Conservation (phyloP, 1,140 invertebrate genomes). For the Luehdorfia chinensis region DNA sequence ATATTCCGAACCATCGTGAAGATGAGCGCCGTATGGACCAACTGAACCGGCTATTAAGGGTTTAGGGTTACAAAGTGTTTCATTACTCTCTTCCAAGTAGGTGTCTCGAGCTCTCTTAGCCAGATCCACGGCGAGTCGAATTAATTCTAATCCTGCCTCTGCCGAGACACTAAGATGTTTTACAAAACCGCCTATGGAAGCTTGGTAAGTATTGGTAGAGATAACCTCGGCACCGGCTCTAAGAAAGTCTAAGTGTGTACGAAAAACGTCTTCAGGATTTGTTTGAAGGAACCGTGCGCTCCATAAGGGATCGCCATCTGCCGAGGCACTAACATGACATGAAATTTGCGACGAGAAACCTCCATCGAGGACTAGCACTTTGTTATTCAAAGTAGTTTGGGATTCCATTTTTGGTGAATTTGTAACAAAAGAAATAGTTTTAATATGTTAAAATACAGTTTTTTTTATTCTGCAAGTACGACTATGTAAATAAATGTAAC, state of each 20-base stretch:
- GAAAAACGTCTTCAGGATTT: conserved; percentile 83
- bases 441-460: no score
- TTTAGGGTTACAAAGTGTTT: conserved; percentile 23
- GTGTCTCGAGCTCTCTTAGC: conserved; percentile 80
- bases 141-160: conserved; percentile 81
- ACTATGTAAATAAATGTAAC: no score
- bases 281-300: conserved; percentile 84
- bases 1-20: conserved; percentile 94
- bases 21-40: conserved; percentile 92
- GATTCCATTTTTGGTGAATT: conserved; percentile 5
- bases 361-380: conserved; percentile 82
- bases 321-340: conserved; percentile 79
- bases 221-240: conserved; percentile 89
- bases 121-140: conserved; percentile 83
- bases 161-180: conserved; percentile 81
- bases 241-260: conserved; percentile 87
- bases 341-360: conserved; percentile 87
- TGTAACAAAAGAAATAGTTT: no score
- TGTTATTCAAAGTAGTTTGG: conserved; percentile 19
- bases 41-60: conserved; percentile 88
- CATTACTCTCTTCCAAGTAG: conserved; percentile 74
- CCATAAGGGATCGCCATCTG: conserved; percentile 88
- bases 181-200: conserved; percentile 86
- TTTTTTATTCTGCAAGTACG: no score
- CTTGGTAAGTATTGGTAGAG: conserved; percentile 93